A percentile compares a stretch with the other conserved stretches of the same genome.
Conservation (phyloP, 1,140 invertebrate genomes). For the Drosophila sechellia region DNA sequence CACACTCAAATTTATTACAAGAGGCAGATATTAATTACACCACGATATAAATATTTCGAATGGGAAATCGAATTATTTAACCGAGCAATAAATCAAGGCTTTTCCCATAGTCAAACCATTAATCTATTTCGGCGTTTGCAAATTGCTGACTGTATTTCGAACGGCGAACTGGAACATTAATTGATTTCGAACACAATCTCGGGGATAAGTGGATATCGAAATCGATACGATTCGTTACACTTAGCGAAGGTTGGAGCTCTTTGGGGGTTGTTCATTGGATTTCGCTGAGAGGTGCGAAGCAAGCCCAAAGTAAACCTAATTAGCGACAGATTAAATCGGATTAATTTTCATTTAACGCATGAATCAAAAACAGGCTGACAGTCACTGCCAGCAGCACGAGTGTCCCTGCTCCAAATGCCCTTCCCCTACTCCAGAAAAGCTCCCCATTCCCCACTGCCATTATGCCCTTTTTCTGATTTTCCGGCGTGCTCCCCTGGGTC, state of each 20-base stretch:
- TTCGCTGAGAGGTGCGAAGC: conserved; percentile 67
- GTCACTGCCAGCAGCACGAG: conserved; percentile 58
- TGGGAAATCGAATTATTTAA: conserved; percentile 17
- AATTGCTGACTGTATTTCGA: conserved; percentile 26
- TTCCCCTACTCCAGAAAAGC: background rate
- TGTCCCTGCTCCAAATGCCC: conserved; percentile 8
- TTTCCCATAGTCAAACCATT: conserved; percentile 24
- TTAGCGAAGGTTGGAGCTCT: conserved; percentile 10
- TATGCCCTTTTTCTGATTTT: conserved; percentile 11
- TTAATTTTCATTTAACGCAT: conserved; percentile 83
- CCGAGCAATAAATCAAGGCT: conserved; percentile 35
- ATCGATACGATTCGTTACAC: conserved; percentile 30
- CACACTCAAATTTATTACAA: conserved; percentile 3
- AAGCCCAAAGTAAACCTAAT: conserved; percentile 83
- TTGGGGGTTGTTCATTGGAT: conserved; percentile 2
- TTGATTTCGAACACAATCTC: conserved; percentile 43
- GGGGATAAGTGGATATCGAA: conserved; percentile 24
- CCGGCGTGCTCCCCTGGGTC: conserved; percentile 35
- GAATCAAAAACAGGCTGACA: conserved; percentile 76
- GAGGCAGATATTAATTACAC: conserved; percentile 23
- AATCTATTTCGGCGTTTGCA: conserved; percentile 46
- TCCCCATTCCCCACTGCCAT: conserved; percentile 2
- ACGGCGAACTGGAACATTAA: conserved; percentile 25
- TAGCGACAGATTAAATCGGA: conserved; percentile 83
- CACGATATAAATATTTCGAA: conserved; percentile 42